Percentiles rank a stretch among this genome's conserved stretches.
Evolutionary conservation across 2,888 invertebrate genomes (phyloP).

Genomic region (Heliconius hortense): DNA sequence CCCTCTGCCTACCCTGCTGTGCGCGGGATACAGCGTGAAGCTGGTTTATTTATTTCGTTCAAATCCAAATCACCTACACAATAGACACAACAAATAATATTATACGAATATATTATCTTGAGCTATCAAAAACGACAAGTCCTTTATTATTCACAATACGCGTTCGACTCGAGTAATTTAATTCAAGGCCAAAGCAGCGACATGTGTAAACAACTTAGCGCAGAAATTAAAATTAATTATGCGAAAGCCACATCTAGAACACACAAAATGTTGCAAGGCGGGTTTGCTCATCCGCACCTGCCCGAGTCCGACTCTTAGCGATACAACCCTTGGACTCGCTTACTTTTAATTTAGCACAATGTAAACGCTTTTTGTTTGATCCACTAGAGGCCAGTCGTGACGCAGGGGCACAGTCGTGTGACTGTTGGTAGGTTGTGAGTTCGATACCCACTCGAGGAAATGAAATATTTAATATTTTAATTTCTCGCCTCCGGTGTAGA

Average conservation of each 20-base stretch:
- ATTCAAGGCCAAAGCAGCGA: constrained; percentile 33
- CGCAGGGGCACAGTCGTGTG: too few species aligned
- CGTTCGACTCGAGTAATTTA: constrained; percentile 29
- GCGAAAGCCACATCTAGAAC: constrained; percentile 42
- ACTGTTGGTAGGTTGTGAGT: too few species aligned
- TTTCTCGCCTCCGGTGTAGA: too few species aligned
- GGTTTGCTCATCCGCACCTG: constrained; percentile 69
- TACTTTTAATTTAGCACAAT: constrained; percentile 19
- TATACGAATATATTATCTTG: constrained; percentile 1
- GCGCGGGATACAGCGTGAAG: too few species aligned
- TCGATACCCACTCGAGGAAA: too few species aligned
- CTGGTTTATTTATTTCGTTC: too few species aligned
- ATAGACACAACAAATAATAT: not conserved
- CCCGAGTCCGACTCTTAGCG: constrained; percentile 39
- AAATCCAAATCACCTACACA: not conserved
- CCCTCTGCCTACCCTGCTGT: too few species aligned
- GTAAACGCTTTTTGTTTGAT: constrained; percentile 68
- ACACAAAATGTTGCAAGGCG: constrained; percentile 65
- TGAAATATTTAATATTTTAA: too few species aligned
- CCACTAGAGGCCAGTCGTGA: constrained; percentile 41
- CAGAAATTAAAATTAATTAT: constrained; percentile 38
- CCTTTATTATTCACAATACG: constrained; percentile 20
- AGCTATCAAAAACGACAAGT: constrained; percentile 16
- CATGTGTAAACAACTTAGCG: constrained; percentile 41
- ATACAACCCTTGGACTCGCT: constrained; percentile 21